Evolutionary conservation across 2,797 vertebrate species (phyloP).

Genomic region (Pygocentrus nattereri): DNA sequence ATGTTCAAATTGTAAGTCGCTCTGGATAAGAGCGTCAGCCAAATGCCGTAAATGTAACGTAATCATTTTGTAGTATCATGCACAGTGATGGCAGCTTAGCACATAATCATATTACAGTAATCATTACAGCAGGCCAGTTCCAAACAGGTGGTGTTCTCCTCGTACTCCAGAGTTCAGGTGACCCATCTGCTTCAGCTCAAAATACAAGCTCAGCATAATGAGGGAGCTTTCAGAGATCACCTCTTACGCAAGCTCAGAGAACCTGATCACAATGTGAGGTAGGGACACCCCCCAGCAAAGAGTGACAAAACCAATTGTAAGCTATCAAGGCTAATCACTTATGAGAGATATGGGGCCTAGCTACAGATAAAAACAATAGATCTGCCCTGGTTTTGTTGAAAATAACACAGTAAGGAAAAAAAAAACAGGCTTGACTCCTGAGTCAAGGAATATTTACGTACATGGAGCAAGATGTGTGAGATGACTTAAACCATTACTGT

Average conservation of each 20-base stretch:
- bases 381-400: not conserved
- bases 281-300: not conserved
- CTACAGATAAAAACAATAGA: not conserved
- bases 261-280: conserved; percentile 5
- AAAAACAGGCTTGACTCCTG: not conserved
- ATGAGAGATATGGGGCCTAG: not conserved
- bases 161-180: not conserved
- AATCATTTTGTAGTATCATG: not conserved
- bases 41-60: too few relatives aligned
- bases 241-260: conserved; percentile 16
- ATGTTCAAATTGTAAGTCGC: too few relatives aligned
- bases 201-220: not conserved
- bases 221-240: not conserved
- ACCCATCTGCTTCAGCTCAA: conserved; percentile 13
- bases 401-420: not conserved
- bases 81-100: not conserved
- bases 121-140: not conserved
- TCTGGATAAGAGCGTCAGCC: too few relatives aligned
- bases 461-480: not conserved
- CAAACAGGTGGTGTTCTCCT: conserved; percentile 8
- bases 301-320: not conserved
- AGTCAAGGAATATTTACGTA: not conserved
- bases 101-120: not conserved
- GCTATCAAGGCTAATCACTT: not conserved
- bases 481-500: not conserved